Conservation (phyloP, 2,797 vertebrate genomes). For the Myotis myotis region DNA sequence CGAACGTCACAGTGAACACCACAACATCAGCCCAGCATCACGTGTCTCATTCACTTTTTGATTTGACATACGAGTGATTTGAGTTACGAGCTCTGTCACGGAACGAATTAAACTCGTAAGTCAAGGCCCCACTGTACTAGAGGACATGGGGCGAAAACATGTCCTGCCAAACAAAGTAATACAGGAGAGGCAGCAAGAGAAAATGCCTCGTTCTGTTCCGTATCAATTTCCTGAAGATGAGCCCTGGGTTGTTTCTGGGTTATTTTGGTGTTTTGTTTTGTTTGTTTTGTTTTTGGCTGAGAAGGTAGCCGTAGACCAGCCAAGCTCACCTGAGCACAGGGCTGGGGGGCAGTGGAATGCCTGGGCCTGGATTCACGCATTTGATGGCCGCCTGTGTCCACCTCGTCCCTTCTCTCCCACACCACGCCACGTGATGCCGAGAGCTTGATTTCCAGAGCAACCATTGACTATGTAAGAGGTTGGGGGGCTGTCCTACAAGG, state of each 20-base stretch:
- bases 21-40: too few relatives aligned
- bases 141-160: conserved; percentile 58
- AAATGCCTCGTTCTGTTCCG: conserved; percentile 47
- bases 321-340: neutral
- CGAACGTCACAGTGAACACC: too few relatives aligned
- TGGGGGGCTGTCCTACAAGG: neutral
- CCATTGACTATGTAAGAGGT: neutral
- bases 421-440: neutral
- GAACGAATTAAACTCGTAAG: too few relatives aligned
- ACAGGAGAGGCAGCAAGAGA: neutral
- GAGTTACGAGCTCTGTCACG: too few relatives aligned
- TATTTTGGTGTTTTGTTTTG: neutral
- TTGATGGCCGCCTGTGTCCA: neutral
- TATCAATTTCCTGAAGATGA: conserved; percentile 69
- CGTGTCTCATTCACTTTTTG: too few relatives aligned
- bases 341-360: neutral
- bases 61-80: too few relatives aligned
- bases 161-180: neutral
- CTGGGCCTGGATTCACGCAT: neutral
- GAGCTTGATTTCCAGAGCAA: neutral
- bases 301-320: neutral
- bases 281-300: conserved; percentile 3
- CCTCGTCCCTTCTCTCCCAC: neutral
- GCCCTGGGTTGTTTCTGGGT: neutral
- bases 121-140: neutral